Conservation (phyloP, 2,888 invertebrate genomes). For the Microchrysa polita region DNA sequence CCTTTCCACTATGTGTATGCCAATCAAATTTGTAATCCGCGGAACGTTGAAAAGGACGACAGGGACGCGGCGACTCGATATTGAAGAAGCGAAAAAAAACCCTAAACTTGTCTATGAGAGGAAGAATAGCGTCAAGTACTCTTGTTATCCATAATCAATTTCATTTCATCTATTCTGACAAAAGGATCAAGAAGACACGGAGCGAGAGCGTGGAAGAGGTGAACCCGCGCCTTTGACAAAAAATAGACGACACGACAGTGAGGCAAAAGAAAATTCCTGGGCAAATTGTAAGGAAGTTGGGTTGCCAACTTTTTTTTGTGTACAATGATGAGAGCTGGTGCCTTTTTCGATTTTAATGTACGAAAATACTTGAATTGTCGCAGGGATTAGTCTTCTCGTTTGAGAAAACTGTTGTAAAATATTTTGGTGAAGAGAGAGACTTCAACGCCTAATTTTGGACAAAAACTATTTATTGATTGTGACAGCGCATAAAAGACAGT, state of each 20-base stretch:
- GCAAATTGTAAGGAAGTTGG: not conserved
- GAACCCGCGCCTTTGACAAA: not conserved
- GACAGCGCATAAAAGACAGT: no score
- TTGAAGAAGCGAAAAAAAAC: constrained; percentile 17
- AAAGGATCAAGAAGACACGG: not conserved
- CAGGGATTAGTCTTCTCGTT: no score
- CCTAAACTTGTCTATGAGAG: not conserved
- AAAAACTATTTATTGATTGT: no score
- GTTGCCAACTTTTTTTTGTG: not conserved
- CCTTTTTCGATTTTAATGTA: no score
- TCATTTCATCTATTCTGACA: not conserved
- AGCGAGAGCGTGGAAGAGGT: not conserved
- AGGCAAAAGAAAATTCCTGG: not conserved
- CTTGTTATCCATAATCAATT: constrained; percentile 48
- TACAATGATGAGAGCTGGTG: not conserved
- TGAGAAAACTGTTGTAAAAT: no score
- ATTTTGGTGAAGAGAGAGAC: no score
- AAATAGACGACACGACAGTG: not conserved
- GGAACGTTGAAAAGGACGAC: not conserved
- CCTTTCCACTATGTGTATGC: not conserved
- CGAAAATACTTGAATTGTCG: no score
- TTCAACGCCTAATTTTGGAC: no score
- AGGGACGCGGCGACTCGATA: no score
- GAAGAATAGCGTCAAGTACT: constrained; percentile 10
- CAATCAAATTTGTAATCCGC: constrained; percentile 11